phyloP scores from a whole-genome alignment of 30 jellyfish, hydroid and myxozoan species.

The Hydractinia symbiolongicarpus region DNA sequence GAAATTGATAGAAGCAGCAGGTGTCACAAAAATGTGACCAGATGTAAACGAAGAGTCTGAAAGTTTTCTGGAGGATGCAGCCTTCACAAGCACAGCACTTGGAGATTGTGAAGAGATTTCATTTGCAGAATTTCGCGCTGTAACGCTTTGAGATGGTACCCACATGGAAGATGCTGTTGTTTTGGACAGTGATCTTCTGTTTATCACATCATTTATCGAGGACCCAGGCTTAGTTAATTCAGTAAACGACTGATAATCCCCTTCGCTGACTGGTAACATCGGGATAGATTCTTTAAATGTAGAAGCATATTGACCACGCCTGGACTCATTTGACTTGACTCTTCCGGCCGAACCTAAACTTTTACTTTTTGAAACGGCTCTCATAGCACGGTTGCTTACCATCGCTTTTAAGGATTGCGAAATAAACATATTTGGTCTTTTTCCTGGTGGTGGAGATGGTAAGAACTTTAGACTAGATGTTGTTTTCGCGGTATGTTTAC shows the following conservation, averaged over 20 bases:
- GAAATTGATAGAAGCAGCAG: conserved; percentile 4
- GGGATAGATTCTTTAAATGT: conserved; percentile 16
- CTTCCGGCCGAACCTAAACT: conserved; percentile 27
- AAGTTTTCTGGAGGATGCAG: conserved; percentile 15
- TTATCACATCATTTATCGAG: conserved; percentile 6
- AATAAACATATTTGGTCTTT: neutral
- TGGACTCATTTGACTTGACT: neutral
- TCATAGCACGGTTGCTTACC: neutral
- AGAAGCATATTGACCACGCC: conserved; percentile 17
- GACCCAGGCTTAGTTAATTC: neutral
- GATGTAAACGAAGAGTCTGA: conserved; percentile 16
- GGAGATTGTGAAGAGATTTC: neutral
- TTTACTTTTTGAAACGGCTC: conserved; percentile 11
- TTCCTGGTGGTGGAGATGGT: conserved; percentile 19
- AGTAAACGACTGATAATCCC: neutral
- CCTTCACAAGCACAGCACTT: conserved; percentile 12
- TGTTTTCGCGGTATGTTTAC: neutral
- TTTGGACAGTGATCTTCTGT: neutral
- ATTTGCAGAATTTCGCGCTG: neutral
- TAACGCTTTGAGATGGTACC: conserved; percentile 18
- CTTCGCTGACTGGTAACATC: conserved; percentile 6
- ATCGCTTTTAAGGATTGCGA: conserved; percentile 28
- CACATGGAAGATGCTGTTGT: conserved; percentile 4
- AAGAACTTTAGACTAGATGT: neutral
- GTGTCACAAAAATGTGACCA: conserved; percentile 22